A percentile compares a stretch with the other conserved stretches of the same genome.
Conservation (phyloP, 1,140 invertebrate genomes). For the Megalopta genalis region DNA sequence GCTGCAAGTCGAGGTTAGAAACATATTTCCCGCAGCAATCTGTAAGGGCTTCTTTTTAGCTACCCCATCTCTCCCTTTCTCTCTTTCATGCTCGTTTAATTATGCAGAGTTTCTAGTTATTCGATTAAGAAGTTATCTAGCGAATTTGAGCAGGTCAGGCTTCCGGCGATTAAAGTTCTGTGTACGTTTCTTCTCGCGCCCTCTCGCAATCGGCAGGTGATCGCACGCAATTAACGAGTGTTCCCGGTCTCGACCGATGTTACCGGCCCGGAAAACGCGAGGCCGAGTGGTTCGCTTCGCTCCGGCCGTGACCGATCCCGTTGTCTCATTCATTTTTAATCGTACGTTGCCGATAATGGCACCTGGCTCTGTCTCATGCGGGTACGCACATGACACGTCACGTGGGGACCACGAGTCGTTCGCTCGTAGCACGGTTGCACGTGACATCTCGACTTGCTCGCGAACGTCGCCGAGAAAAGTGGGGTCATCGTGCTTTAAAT, state of each 20-base stretch:
- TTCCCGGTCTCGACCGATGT: not conserved
- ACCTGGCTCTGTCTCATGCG: slow-evolving; percentile 61
- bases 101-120: too few species aligned
- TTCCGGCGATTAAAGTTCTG: not conserved
- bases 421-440: slow-evolving; percentile 50
- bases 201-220: not conserved
- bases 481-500: slow-evolving; percentile 60
- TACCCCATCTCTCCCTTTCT: not conserved
- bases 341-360: slow-evolving; percentile 53
- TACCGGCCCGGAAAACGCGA: too few species aligned
- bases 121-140: too few species aligned
- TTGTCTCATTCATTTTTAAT: slow-evolving; percentile 57
- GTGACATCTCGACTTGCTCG: slow-evolving; percentile 56
- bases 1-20: too few species aligned
- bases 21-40: too few species aligned
- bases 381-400: slow-evolving; percentile 59
- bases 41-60: too few species aligned
- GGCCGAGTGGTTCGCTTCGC: not conserved
- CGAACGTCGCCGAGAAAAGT: slow-evolving; percentile 51
- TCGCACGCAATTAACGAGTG: not conserved
- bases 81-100: not conserved
- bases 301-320: not conserved
- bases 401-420: slow-evolving; percentile 51
- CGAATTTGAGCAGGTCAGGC: too few species aligned
- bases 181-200: not conserved